Conservation (phyloP, 2,888 invertebrate species). For the Drosophila mettleri region DNA sequence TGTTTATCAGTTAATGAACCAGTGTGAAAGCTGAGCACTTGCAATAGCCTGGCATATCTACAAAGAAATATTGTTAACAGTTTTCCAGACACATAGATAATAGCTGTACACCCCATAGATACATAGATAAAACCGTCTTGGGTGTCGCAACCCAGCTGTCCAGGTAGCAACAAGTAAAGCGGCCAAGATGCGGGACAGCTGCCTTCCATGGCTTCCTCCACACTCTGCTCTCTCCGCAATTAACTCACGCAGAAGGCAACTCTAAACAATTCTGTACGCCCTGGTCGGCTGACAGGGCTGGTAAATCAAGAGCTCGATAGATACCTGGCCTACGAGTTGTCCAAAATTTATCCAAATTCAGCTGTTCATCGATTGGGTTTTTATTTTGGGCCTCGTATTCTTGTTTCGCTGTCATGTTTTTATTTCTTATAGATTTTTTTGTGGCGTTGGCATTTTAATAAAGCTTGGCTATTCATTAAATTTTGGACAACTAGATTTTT, state of each 20-base stretch:
- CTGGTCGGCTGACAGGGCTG: conserved; percentile 23
- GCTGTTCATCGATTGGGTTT: conserved; percentile 52
- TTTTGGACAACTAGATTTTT: conserved; percentile 51
- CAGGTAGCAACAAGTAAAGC: conserved; percentile 65
- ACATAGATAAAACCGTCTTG: conserved; percentile 55
- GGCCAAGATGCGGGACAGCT: conserved; percentile 58
- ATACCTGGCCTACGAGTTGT: conserved; percentile 42
- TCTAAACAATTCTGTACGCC: conserved; percentile 45
- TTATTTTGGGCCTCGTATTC: conserved; percentile 34
- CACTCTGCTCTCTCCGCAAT: conserved; percentile 41
- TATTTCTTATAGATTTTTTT: neutral
- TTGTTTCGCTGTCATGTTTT: conserved; percentile 44
- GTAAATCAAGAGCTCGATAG: conserved; percentile 47
- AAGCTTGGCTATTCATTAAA: conserved; percentile 38
- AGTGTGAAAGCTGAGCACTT: conserved; percentile 37
- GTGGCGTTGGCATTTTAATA: conserved; percentile 43
- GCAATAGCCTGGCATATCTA: conserved; percentile 16
- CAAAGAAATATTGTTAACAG: conserved; percentile 44
- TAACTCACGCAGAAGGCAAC: conserved; percentile 47
- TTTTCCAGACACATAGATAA: conserved; percentile 50
- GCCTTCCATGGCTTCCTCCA: conserved; percentile 29
- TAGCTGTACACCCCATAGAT: conserved; percentile 41
- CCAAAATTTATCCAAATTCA: conserved; percentile 25
- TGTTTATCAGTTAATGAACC: conserved; percentile 65
- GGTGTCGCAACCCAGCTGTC: conserved; percentile 62